Conservation (phyloP, 2,797 vertebrate species). For the Chaetophractus vellerosus region DNA sequence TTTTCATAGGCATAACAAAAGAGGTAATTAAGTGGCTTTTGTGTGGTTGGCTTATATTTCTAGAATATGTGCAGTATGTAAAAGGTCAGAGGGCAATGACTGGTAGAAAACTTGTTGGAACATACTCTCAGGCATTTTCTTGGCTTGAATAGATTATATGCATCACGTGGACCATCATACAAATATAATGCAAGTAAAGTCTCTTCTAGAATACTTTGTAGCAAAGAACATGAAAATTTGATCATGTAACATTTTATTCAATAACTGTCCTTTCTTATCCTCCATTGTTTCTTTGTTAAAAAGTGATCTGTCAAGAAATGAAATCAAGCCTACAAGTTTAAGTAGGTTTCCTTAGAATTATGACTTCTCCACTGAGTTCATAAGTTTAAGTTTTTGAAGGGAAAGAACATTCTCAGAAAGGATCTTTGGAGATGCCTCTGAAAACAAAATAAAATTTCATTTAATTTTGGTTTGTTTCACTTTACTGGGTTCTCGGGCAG, state of each 20-base stretch:
- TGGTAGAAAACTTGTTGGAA: not conserved
- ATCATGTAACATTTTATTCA: not conserved
- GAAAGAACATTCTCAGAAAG: not conserved
- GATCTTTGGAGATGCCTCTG: not conserved
- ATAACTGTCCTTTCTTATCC: not conserved
- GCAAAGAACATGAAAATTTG: not conserved
- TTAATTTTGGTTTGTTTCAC: constrained; percentile 46
- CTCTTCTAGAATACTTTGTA: not conserved
- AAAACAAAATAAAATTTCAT: not conserved
- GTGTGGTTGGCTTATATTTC: not conserved
- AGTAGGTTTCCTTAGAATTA: constrained; percentile 31
- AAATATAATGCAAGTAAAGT: not conserved
- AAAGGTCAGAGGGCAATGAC: constrained; percentile 16
- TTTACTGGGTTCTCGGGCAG: not conserved
- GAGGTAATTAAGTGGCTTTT: not conserved
- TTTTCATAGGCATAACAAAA: not conserved
- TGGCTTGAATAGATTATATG: not conserved
- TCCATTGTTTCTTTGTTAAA: not conserved
- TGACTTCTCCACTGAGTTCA: not conserved
- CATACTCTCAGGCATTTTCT: not conserved
- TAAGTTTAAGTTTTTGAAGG: constrained; percentile 5
- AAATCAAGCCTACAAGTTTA: not conserved
- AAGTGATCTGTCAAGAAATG: not conserved
- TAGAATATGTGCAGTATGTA: not conserved
- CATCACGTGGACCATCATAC: not conserved